Conservation (phyloP, 2,113 vertebrate species). For the Rhinolophus ferrumequinum region DNA sequence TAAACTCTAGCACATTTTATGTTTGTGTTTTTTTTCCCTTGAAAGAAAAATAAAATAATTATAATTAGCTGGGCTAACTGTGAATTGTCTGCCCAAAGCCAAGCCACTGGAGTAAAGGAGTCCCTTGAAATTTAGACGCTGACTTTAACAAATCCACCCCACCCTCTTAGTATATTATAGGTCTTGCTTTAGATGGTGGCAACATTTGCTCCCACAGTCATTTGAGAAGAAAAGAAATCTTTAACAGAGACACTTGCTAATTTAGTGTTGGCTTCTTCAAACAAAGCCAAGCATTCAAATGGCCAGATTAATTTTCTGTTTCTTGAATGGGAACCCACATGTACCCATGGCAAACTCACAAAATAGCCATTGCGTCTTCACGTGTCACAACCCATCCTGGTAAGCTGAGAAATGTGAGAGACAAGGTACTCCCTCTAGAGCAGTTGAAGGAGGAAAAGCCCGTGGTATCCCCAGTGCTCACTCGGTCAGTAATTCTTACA, state of each 20-base stretch:
- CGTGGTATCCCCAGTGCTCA: background rate
- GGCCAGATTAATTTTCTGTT: background rate
- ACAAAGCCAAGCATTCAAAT: constrained; percentile 14
- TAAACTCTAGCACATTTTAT: constrained; percentile 77
- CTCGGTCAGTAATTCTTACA: background rate
- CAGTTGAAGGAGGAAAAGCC: background rate
- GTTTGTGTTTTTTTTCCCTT: constrained; percentile 56
- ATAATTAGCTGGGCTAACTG: constrained; percentile 71
- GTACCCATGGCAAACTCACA: background rate
- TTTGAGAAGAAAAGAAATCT: constrained; percentile 49
- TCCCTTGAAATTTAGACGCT: constrained; percentile 1
- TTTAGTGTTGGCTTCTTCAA: background rate
- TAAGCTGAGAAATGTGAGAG: background rate
- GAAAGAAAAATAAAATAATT: constrained; percentile 82
- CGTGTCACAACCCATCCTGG: background rate
- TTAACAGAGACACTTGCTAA: background rate
- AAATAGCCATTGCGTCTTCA: background rate
- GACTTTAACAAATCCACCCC: background rate
- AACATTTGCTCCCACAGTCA: background rate
- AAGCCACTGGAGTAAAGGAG: constrained; percentile 40
- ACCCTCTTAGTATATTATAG: background rate
- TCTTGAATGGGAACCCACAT: background rate
- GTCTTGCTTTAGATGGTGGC: background rate
- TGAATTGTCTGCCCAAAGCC: constrained; percentile 67
- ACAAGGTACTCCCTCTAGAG: background rate